Evolutionary conservation across 1,140 invertebrate genomes (phyloP), one percentile per base, ranked within the genome.

Genomic region (Elysia chlorotica): DNA sequence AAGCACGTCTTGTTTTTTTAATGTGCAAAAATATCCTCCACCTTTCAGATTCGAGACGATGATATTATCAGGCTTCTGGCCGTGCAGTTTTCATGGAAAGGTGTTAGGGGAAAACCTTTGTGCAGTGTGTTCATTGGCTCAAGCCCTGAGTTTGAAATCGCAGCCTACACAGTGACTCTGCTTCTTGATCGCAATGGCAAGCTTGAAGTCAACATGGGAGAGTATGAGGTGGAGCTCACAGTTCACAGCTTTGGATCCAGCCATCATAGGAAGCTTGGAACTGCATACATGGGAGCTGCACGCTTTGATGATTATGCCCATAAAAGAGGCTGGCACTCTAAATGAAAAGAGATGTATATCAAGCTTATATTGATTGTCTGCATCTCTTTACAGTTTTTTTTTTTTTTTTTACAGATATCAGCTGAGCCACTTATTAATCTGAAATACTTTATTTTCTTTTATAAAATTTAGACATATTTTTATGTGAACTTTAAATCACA

Each of bases 111-210:
- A 23, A 88, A 88, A 72, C 82, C 83, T 33, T 79, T 86, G 72
- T 83, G 85, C 68, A 84, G 83, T 65, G 81, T 80, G 48, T 96
- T 97, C 80, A 90, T 97, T 73, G 96, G 96, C 30, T 96, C 94
- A 2, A 96, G 94, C 73, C 96, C 96, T 0, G 96, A 97, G 88
- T 90, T 97, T 77, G 96, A 98, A 88, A 91, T 98, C 86, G 93
- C 95, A 23, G 87, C 96, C 0, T 97, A 96, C 82, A 95, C 95
- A 0, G 90, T 86, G 2, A 79, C 79, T 37, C 83, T 81, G 37
- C 71, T 86, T 14, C 74, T 82, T 28, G 80, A 76, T 23, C 73
- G 78, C 63, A 77, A 77, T 71, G 81, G 77, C 14, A 71, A 68
- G 10, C 72, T 54, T 17, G 77, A 85, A 62, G 70, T 81, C 31